Evolutionary conservation across 2,113 vertebrate species (phyloP), one percentile per base, ranked within the genome.

Genomic region (Onychostoma macrolepis): DNA sequence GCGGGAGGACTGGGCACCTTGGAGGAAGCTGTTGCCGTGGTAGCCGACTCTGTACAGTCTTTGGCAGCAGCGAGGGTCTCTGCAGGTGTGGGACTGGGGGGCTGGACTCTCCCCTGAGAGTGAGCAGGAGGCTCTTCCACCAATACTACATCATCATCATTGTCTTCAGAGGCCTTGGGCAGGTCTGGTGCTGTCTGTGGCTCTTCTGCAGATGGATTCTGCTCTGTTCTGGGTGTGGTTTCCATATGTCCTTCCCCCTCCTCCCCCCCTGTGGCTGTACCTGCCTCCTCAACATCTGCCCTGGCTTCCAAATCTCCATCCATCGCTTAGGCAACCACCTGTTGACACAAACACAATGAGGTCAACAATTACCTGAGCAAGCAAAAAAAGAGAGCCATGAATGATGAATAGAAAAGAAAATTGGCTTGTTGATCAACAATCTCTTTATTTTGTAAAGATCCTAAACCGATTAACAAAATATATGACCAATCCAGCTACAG

Each of bases 141-240:
- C 83, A 99, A 96, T 86, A 99, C 98, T 88, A 99, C 98, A 75
- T 99, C 98, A 0, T 96, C 96, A 72, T 95, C 93, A 85, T 94
- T 93, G 91, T 93, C 92, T 85, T 95, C 96, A 89, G 83, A 36
- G 50, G 78, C 48, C 58, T 79, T 87, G 81, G 89, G 77, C 53
- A 56, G 50, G 41, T 86, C 92, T 85, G 91, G 92, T 90, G 74
- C 92, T 8, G 87, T 80, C 88, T 92, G 86, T 78, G 90, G 83
- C 88, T 90, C 92, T 43, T 92, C 90, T 0, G 88, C 87, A 80
- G 93, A 89, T 26, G 91, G 88, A 89, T 90, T 43, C 82, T 76
- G 89, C 21, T 85, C 90, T 95, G 93, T 96, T 71, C 95, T 95
- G 89, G 97, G 96, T 90, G 96, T 95, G 90, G 96, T 93, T 90